phyloP scores from a whole-genome alignment of 2,888 invertebrate species.

The Calameuta idolon region DNA sequence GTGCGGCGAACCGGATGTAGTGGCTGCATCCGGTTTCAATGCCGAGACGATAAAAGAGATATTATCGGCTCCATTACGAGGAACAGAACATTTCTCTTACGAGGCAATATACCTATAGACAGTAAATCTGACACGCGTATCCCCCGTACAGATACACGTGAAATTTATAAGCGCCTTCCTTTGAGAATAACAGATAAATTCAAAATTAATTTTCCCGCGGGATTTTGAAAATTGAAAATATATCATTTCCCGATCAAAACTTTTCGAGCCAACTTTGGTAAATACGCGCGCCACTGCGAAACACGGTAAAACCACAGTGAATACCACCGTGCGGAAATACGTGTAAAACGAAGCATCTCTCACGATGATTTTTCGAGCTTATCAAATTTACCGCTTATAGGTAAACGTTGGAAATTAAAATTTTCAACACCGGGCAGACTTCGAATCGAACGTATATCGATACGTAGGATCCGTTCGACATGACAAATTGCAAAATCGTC shows the following conservation, averaged over 20 bases:
- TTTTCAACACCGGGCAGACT: background rate
- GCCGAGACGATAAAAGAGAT: constrained; percentile 2
- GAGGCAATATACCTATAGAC: background rate
- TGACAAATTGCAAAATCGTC: background rate
- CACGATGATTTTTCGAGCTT: background rate
- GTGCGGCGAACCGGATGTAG: no score
- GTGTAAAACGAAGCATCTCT: background rate
- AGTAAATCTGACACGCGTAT: background rate
- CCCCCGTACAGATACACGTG: no score
- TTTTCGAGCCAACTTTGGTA: background rate
- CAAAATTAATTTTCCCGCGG: constrained; percentile 30
- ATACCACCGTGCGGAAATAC: background rate
- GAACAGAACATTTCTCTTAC: constrained; percentile 18
- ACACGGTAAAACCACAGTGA: background rate
- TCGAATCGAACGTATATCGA: background rate
- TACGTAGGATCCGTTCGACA: background rate
- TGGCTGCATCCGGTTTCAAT: no score
- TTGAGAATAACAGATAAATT: constrained; percentile 38
- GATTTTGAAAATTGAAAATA: constrained; percentile 1
- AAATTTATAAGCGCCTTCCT: no score
- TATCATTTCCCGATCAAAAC: background rate
- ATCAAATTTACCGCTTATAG: background rate
- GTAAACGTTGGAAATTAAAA: background rate
- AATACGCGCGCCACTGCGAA: background rate
- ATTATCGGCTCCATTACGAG: constrained; percentile 20